These are phyloP conservation scores for Vespertilio murinus DNA, from an alignment of 2,797 vertebrate genomes.

Conservation along the genomic window DNA sequence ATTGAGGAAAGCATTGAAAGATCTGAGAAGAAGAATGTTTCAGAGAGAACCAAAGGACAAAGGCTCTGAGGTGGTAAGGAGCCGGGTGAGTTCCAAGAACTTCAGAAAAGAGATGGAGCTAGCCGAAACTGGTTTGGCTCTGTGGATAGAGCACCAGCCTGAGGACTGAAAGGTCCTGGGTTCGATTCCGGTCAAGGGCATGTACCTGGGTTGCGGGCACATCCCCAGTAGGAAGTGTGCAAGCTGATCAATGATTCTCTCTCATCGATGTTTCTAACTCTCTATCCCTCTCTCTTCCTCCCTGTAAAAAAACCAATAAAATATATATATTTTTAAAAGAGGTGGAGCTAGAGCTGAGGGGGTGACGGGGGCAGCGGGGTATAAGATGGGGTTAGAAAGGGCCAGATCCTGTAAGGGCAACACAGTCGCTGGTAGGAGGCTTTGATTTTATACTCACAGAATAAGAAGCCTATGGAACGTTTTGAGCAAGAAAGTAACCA, in stretches of 20 bases:
- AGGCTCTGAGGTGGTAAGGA: background rate
- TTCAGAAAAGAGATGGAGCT: background rate
- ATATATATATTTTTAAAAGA: no score
- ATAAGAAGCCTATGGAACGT: background rate
- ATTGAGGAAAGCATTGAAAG: background rate
- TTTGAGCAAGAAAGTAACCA: background rate
- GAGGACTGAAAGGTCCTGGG: no score
- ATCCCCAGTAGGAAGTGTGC: no score
- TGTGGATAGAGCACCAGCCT: no score
- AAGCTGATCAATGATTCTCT: no score
- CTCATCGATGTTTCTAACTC: no score
- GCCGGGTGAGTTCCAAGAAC: background rate
- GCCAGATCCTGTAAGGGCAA: background rate
- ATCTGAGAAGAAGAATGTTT: background rate
- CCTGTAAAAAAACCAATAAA: no score
- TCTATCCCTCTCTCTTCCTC: no score
- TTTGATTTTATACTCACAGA: background rate
- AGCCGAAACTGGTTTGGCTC: no score
- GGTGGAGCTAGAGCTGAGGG: background rate
- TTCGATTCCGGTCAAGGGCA: no score
- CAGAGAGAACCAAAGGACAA: background rate
- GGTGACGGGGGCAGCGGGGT: rapidly evolving
- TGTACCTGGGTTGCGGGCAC: no score
- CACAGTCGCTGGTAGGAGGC: background rate
- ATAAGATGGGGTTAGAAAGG: background rate